Base-by-base conservation (phyloP, 2,888 invertebrate genomes). In the Elaeidobius kamerunicus region DNA sequence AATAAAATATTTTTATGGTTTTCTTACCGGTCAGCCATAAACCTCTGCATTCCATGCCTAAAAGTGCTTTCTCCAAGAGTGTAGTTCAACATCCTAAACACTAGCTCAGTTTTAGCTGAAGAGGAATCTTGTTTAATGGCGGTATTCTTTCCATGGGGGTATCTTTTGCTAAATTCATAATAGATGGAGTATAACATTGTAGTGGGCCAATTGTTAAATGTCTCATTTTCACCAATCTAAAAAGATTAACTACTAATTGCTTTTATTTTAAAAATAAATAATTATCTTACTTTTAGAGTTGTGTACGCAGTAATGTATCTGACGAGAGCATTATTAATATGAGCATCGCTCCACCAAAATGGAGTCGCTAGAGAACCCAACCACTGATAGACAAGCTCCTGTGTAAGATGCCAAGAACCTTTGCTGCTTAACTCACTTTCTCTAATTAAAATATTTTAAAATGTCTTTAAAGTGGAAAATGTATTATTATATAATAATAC, bases 51-150 rank as follows among this genome's bases (percentile, higher is more conserved):
- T 2, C 89, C 91, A 36, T 79, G 79, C 65, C 79, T 83, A 69
- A 96, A 91, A 0, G 86, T 83, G 1, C 79, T 76, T 48, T 83
- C 83, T 2, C 92, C 91, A 5, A 94, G 75, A 0, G 91, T 90
- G 62, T 86, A 86, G 67, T 91, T 87, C 66, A 96, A 81, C 94
- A 95, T 96, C 19, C 94, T 78, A 69, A 96, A 88, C 7, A 94
- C 76, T 27, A 89, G 71, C 66, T 88, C 88, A 1, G 85, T 86
- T 74, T 88, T 88, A 2, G 84, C 83, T 23, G 84, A 84, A 1
- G 82, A 79, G 0, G 86, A 86, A 68, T 88, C 88, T 61, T 84
- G 82, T 65, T 83, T 83, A 73, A 85, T 84, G 28, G 85, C 87
- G 0, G 85, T 86, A 57, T 84, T 86, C 52, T 86, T 80, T 0